Evolutionary conservation across 1,140 invertebrate species (phyloP), one percentile per base, ranked within the genome.

Genomic region (Brachionus rotundiformis): DNA sequence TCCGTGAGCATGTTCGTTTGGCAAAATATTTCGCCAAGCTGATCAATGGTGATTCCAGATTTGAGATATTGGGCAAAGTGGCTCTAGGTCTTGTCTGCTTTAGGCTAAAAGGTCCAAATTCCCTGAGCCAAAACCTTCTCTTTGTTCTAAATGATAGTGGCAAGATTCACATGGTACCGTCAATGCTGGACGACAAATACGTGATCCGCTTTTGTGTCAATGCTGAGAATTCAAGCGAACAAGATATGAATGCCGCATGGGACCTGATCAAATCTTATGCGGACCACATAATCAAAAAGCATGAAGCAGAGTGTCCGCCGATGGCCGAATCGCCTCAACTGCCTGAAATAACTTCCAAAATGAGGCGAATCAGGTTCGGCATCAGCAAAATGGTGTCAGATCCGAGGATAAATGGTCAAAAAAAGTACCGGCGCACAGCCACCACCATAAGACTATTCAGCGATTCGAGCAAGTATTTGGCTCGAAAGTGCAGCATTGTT

Each of bases 81-180:
- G 92, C 94, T 85, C 90, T 98, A 82, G 95, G 94, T 7, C 91
- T 98, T 86, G 95, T 98, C 0, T 95, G 95, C 0, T 98, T 99
- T 84, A 84, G 91, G 75, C 84, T 91, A 7, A 94, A 93, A 87
- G 95, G 95, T 29, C 90, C 92, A 8, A 94, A 98, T 85, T 92
- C 93, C 84, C 85, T 97, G 13, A 99, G 98, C 87, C 94, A 98
- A 87, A 95, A 95, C 86, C 89, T 99, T 2, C 88, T 99, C 73
- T 94, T 94, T 71, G 91, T 92, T 65, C 96, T 99, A 82, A 99
- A 99, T 85, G 95, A 94, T 75, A 96, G 95, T 4, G 96, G 96
- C 6, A 94, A 94, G 86, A 89, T 99, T 71, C 96, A 98, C 86
- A 98, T 98, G 95, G 95, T 98, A 2, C 96, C 96, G 0, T 94